Base-by-base conservation (phyloP, 2,113 vertebrate genomes). In the Petrocephalus zakoni region DNA sequence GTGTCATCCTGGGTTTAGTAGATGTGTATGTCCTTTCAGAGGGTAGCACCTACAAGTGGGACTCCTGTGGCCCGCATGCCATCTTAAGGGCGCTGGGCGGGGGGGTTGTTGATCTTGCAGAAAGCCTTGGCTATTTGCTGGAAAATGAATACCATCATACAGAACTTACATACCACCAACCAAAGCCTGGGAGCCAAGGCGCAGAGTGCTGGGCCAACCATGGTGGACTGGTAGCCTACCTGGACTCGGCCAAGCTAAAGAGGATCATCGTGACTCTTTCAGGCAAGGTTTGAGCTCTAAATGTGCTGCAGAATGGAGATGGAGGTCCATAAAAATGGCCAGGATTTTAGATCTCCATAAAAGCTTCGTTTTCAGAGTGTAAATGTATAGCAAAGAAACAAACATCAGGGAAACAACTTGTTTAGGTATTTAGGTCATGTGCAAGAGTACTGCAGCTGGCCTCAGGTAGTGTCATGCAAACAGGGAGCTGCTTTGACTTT, bases 21-120 rank as follows among this genome's bases (percentile, higher is more conserved):
- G 95, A 96, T 0, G 89, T 93, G 51, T 96, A 95, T 0, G 89
- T 97, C 81, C 93, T 97, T 61, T 97, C 96, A 0, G 95, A 96
- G 91, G 94, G 94, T 34, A 96, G 94, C 92, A 95, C 95, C 87
- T 97, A 95, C 29, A 94, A 96, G 88, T 96, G 96, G 96, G 96
- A 97, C 88, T 93, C 95, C 3, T 97, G 96, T 0, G 95, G 93
- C 13, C 96, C 95, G 47, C 96, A 96, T 3, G 95, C 94, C 21
- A 88, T 97, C 82, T 94, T 97, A 87, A 93, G 93, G 7, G 95
- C 95, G 29, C 93, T 96, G 7, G 96, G 95, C 0, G 96, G 96
- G 0, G 96, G 95, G 0, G 81, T 94, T 9, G 94, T 91, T 10
- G 94, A 96, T 91, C 91, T 96, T 82, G 89, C 29, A 0, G 88